Evolutionary conservation across 2,888 invertebrate genomes (phyloP).

Genomic region (Patella pellucida): DNA sequence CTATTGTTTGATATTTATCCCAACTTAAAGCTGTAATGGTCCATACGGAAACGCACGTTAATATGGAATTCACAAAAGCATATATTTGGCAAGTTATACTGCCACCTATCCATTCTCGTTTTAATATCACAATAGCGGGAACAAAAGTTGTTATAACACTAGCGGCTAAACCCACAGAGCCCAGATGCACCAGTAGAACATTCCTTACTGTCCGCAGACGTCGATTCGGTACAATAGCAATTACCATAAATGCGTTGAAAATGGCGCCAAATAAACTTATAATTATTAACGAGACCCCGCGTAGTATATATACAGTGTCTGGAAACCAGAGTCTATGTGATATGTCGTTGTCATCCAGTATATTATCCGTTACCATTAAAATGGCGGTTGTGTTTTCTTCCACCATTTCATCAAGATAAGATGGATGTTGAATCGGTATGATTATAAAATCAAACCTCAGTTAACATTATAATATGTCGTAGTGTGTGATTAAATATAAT

Average conservation of each 20-base stretch:
- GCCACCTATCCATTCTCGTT: conserved; percentile 50
- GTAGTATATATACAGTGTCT: conserved; percentile 23
- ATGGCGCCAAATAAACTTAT: conserved; percentile 44
- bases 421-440: no score
- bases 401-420: neutral
- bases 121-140: conserved; percentile 46
- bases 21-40: conserved; percentile 62
- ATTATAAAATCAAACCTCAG: no score
- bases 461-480: no score
- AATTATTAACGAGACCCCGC: conserved; percentile 46
- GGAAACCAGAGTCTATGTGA: conserved; percentile 22
- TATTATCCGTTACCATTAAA: neutral
- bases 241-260: conserved; percentile 51
- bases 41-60: conserved; percentile 49
- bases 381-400: neutral
- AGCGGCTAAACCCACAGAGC: conserved; percentile 43
- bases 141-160: conserved; percentile 42
- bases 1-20: conserved; percentile 65
- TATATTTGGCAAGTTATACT: conserved; percentile 47
- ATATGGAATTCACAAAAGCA: conserved; percentile 46
- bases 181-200: conserved; percentile 54
- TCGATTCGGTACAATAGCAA: conserved; percentile 52
- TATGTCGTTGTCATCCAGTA: neutral
- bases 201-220: conserved; percentile 52
- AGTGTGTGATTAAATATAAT: no score